Evolutionary conservation across 2,888 invertebrate species (phyloP).

Genomic region (Phania funesta): DNA sequence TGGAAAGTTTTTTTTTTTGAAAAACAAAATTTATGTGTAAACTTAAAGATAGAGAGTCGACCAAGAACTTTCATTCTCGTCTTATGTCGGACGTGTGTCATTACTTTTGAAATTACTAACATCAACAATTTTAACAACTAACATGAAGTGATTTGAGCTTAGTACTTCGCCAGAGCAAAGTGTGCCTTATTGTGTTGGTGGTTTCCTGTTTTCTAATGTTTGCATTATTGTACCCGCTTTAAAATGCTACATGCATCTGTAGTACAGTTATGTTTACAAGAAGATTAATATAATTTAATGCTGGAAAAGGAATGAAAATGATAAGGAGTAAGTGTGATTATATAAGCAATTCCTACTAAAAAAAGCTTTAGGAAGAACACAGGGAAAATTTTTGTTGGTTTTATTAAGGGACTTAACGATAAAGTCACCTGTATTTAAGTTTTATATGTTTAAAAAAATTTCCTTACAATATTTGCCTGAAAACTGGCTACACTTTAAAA

Average conservation of each 20-base stretch:
- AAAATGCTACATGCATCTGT: constrained; percentile 12
- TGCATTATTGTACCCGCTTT: background rate
- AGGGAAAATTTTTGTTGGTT: too few relatives aligned
- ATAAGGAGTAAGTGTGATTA: constrained; percentile 8
- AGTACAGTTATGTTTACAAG: constrained; percentile 61
- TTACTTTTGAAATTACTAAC: constrained; percentile 49
- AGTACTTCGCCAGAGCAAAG: constrained; percentile 23
- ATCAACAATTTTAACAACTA: constrained; percentile 34
- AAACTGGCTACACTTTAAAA: too few relatives aligned
- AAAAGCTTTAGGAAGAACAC: too few relatives aligned
- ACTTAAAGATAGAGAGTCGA: constrained; percentile 6
- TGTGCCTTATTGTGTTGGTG: constrained; percentile 51
- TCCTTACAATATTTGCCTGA: too few relatives aligned
- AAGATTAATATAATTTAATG: constrained; percentile 33
- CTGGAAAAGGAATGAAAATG: background rate
- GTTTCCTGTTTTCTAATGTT: constrained; percentile 39
- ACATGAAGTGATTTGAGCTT: constrained; percentile 34
- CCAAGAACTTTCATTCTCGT: constrained; percentile 47
- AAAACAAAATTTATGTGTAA: constrained; percentile 10
- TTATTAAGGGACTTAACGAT: too few relatives aligned
- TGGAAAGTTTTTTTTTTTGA: constrained; percentile 29
- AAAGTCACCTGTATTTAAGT: too few relatives aligned
- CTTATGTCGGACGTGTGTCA: constrained; percentile 54
- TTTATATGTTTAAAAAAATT: too few relatives aligned
- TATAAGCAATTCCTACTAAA: too few relatives aligned